Evolutionary conservation across 2,888 invertebrate genomes (phyloP).

Genomic region (Sinotaia quadrata): DNA sequence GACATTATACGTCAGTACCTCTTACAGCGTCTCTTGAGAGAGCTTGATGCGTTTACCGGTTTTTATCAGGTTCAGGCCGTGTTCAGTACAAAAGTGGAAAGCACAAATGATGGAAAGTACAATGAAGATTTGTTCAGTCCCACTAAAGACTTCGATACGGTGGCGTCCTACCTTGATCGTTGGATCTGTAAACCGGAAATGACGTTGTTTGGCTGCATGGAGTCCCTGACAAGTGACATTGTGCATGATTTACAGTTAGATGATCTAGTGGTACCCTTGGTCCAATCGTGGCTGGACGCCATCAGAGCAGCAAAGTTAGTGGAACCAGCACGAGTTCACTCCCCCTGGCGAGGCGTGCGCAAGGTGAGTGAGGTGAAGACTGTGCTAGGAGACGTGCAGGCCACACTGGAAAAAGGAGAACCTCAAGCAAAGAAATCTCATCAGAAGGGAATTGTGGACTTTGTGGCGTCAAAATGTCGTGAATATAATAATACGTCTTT

Average conservation of each 20-base stretch:
- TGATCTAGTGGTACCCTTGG: not conserved
- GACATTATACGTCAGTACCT: conserved; percentile 6
- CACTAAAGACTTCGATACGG: too few relatives aligned
- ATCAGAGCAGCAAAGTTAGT: not conserved
- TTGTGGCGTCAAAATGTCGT: not conserved
- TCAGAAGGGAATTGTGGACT: not conserved
- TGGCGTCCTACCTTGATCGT: not conserved
- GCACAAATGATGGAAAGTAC: too few relatives aligned
- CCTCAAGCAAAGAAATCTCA: not conserved
- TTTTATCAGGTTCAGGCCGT: conserved; percentile 8
- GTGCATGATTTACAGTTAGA: too few relatives aligned
- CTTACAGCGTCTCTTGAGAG: conserved; percentile 15
- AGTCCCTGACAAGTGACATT: not conserved
- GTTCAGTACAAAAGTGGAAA: not conserved
- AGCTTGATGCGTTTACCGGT: conserved; percentile 26
- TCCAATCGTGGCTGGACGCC: conserved; percentile 11
- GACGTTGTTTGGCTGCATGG: conserved; percentile 10
- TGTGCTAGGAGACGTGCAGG: conserved; percentile 6
- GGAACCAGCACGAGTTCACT: not conserved
- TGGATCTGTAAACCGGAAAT: not conserved
- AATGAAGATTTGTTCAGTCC: too few relatives aligned
- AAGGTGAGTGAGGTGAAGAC: conserved; percentile 15
- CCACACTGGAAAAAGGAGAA: not conserved
- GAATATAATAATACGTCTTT: not conserved
- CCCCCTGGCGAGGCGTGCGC: conserved; percentile 16